Evolutionary conservation across 2,797 vertebrate species (phyloP), one percentile per base, ranked within the genome.

Genomic region (Danio choprae): DNA sequence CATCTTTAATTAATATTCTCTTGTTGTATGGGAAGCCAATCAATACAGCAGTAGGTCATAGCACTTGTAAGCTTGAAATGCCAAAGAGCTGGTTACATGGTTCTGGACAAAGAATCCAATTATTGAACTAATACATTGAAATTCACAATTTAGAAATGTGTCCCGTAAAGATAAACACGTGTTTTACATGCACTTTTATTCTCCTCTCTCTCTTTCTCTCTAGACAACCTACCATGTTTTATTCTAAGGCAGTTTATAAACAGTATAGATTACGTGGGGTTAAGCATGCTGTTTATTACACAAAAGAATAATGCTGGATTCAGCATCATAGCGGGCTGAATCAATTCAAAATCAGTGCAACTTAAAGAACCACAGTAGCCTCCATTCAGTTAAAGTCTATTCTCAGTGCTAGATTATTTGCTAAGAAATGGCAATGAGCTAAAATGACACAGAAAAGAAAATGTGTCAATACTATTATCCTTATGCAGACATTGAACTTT

Each of bases 1-100:
- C 59, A 55, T 62, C 36, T 67, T 67, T 83, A 83, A 85, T 78
- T 77, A 82, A 82, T 82, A 50, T 16, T 71, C 48, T 46, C 78
- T 70, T 55, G 68, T 70, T 74, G 59, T 65, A 36, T 46, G 55
- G 41, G 55, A 79, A 62, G 20, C 10, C 20, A 64, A 72, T 81
- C 84, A 71, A 83, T 85, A 60, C 9, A 11, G 43, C 7, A 55
- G 59, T 40, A 72, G 56, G 41, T 44, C 76, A 78, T 50, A 7
- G 29, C 13, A 20, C 11, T 40, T 70, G 18, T 51, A 51, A 5
- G 13, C n/a, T 48, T 60, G 55, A 63, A 56, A 77, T 38, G 20
- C 65, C 18, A 69, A 44, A 55, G 36, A 44, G 46, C 40, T 7
- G 7, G 13, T 40, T 22, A 3, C 15, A 59, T 62, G 67, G 22